Base-by-base conservation (phyloP, 92 coral and sea anemone genomes). In the Epizoanthus illoricatus region DNA sequence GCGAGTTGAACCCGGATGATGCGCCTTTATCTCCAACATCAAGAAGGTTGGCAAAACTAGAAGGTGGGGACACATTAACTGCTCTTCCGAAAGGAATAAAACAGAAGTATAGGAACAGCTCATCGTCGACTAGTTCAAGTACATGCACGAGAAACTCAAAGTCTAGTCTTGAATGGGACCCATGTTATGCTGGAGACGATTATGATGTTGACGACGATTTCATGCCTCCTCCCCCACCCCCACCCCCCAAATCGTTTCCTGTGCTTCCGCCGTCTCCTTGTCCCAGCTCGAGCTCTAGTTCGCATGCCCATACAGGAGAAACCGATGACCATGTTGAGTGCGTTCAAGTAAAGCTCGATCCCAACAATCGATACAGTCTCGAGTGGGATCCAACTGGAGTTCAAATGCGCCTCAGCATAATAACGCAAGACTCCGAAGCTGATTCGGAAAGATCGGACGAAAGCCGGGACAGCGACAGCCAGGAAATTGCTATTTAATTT, bases 331-430 rank as follows among this genome's bases (percentile, higher is more conserved):
- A 86, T 21, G 90, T 87, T 60, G 94, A 90, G 80, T 89, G 87
- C 67, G 87, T 85, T 66, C 87, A 88, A 69, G 92, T 91, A 21
- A 88, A 89, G 74, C 83, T 84, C 17, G 94, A 90, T 43, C 97
- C 89, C 6, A 84, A 87, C 58, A 94, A 92, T 89, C 90, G 93
- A 65, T 93, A 94, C 87, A 97, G 99, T 87, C 89, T 97, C 67
- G 99, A 97, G 74, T 97, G 99, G 99, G 99, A 97, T 69, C 99
- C 99, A 39, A 97, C 99, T 5, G 89, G 98, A n/a, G 99, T 97
- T 56, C 99, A 97, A 83, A 90, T 94, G 92, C 86, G 99, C 84
- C 92, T 90, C 59, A 97, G 99, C 63, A 88, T 97, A 18, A 85
- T 91, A 55, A 91, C 99, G 71, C 98, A 89, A 74, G 95, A 94